phyloP scores from a whole-genome alignment of 2,797 vertebrate genomes.

The Tangara arthus region DNA sequence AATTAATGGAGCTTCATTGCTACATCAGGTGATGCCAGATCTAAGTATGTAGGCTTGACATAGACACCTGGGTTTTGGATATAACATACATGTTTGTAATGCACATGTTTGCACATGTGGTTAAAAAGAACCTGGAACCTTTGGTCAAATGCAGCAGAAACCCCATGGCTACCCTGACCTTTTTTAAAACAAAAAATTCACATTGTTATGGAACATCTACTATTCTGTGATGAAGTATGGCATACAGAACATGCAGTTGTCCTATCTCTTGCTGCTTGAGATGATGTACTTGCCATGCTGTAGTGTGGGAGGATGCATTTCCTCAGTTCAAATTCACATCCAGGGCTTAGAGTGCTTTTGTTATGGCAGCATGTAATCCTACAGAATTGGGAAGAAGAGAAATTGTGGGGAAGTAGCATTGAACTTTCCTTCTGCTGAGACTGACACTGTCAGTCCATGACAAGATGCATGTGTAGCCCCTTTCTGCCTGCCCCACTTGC shows the following conservation, averaged over 20 bases:
- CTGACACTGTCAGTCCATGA: background rate
- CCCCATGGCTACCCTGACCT: background rate
- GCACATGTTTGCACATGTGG: background rate
- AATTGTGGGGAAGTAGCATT: background rate
- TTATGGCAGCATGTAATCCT: background rate
- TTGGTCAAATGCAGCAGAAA: background rate
- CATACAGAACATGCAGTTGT: background rate
- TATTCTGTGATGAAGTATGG: background rate
- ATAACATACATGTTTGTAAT: background rate
- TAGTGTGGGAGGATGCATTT: background rate
- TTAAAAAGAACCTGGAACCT: background rate
- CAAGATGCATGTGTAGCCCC: background rate
- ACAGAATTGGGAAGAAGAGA: background rate
- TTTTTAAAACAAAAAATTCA: background rate
- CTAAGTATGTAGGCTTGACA: background rate
- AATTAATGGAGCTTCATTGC: background rate
- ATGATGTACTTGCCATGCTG: background rate
- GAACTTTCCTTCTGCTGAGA: background rate
- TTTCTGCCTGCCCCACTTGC: background rate
- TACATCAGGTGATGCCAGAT: background rate
- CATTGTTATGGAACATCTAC: rapidly evolving
- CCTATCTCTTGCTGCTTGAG: background rate
- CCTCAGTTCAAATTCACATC: background rate
- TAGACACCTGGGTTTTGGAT: background rate
- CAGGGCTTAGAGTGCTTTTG: background rate